Evolutionary conservation across 1,140 invertebrate genomes (phyloP), one percentile per base, ranked within the genome.

Genomic region (Brachionus angularis): DNA sequence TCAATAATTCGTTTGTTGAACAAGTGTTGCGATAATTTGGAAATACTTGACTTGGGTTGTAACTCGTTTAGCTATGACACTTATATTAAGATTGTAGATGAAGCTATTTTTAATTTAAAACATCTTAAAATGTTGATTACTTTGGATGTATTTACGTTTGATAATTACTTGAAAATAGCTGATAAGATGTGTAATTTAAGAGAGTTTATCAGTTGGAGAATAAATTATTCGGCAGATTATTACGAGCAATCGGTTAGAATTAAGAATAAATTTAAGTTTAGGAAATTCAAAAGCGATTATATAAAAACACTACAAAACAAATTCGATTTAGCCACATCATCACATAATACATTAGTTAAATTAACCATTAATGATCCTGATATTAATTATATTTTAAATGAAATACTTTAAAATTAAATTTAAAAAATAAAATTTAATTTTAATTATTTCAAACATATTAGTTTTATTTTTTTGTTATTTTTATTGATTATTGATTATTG

Each of bases 301-400:
- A 33, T 58, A 14, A 34, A 58, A 58, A 34, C 53, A 3, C n/a
- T 58, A 8, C 33, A 58, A 23, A 21, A 23, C 18, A 36, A 21
- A 21, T 36, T 58, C 14, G 12, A n/a, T n/a, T n/a, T n/a, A n/a
- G n/a, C 7, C 5, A 23, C 8, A 1, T 39, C 0, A 4, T 23
- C 21, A 23, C 33, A 8, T 3, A 23, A 33, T 21, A 23, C 21
- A 1, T 10, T 36, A 1, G 53, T 58, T 36, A 58, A 58, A 58
- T 23, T 58, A 8, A 58, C 53, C 7, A 58, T 58, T 21, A 58
- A 58, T 58, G 53, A 58, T 58, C 53, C 53, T 39, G 53, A 58
- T 23, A 23, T 58, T 23, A 58, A 58, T 39, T 58, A 36, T 58
- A 58, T 58, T 12, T n/a, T 58, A n/a, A 58, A 58, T 58, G 53